Evolutionary conservation across 2,888 invertebrate genomes (phyloP), one percentile per base, ranked within the genome.

Genomic region (Lamellibrachia satsuma): DNA sequence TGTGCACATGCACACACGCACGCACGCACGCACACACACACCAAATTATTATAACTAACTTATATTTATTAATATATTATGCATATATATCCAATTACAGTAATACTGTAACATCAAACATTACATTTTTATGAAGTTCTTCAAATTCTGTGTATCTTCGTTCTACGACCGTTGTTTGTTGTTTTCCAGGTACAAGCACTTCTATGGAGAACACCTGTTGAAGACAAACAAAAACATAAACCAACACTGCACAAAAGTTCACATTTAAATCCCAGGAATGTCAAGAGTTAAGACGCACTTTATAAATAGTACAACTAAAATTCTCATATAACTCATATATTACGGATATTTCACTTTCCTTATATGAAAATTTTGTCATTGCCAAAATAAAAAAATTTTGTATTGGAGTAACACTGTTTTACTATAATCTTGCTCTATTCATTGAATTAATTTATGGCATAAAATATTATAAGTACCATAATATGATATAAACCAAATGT

Each of bases 141-240:
- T 75, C 75, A 75, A 75, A 75, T n/a, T 75, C 75, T 75, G 75
- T 75, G 75, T 75, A 75, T 75, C 75, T 75, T 75, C 75, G 75
- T 75, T 75, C 75, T n/a, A 75, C 75, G 6, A 75, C 75, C 6
- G 75, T 75, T 11, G 75, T 15, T 22, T 75, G 75, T 75, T 75
- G 75, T 22, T 75, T 75, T 22, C 75, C 75, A 22, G 75, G 75
- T 22, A 75, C 75, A 22, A 75, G 6, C 22, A 75, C 75, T 75
- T 75, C 75, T 75, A 75, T 75, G 75, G 75, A 75, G 75, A 75
- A 75, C 6, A 75, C 75, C 75, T 75, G 75, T 75, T 22, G 22
- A 60, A 60, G 4, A 60, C 3, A 60, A 60, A 15, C 75, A 75
- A 39, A 39, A 39, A 39, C 39, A 39, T 39, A 39, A 39, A 39